Conservation (phyloP, 2,113 vertebrate species). For the Corythoichthys haematopterus region DNA sequence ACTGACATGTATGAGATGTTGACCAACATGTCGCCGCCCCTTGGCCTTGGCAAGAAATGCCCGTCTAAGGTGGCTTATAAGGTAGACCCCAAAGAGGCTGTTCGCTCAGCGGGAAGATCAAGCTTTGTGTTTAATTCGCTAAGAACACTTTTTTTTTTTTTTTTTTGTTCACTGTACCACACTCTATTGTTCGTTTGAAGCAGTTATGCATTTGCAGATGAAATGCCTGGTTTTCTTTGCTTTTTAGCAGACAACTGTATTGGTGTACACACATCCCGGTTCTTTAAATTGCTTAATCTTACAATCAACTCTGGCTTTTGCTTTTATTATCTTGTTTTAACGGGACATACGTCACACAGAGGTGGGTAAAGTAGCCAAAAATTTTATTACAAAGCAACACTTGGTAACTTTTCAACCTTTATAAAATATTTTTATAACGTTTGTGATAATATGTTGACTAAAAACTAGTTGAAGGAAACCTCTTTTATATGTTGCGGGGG, state of each 20-base stretch:
- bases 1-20: constrained; percentile 99
- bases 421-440: too few species aligned
- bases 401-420: too few species aligned
- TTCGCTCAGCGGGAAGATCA: constrained; percentile 18
- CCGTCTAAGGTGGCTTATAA: constrained; percentile 99
- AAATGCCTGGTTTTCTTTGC: constrained; percentile 51
- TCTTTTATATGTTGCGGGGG: too few species aligned
- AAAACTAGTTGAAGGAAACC: too few species aligned
- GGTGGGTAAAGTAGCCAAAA: too few species aligned
- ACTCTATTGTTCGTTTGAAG: constrained; percentile 39
- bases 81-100: constrained; percentile 73
- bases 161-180: constrained; percentile 25
- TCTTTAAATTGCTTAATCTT: background rate
- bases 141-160: constrained; percentile 15
- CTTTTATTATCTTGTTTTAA: too few species aligned
- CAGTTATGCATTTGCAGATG: constrained; percentile 25
- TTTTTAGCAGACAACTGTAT: constrained; percentile 37
- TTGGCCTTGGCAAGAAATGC: constrained; percentile 99
- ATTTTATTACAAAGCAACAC: too few species aligned
- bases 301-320: too few species aligned
- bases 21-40: constrained; percentile 99
- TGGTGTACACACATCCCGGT: background rate
- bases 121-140: constrained; percentile 40
- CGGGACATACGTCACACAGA: too few species aligned
- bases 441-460: too few species aligned